Evolutionary conservation across 2,113 vertebrate genomes (phyloP), one percentile per base, ranked within the genome.

Genomic region (Oncorhynchus tshawytscha): DNA sequence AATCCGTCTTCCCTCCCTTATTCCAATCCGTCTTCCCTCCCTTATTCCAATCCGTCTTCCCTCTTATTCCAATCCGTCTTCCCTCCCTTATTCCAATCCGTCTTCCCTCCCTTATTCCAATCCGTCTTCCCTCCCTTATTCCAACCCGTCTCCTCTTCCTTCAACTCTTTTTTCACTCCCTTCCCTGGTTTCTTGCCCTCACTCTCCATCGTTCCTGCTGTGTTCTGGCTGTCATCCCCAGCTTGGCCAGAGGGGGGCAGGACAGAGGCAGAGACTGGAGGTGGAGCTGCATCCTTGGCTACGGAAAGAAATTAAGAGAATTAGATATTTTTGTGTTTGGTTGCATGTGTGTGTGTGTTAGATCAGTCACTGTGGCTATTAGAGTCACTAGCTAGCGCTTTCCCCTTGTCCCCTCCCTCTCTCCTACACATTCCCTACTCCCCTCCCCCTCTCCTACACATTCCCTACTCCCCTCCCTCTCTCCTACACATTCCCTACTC

Each of bases 191-290:
- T 86, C 74, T 64, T 78, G 1, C 16, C 31, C 59, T 70, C 64
- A 15, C 16, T 71, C 16, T 77, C 84, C 45, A 70, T 69, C 39
- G 54, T 24, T 22, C 54, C 74, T 15, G 65, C 66, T 4, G 71
- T 31, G 3, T 1, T 75, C 34, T 74, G 81, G 2, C 4, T 81
- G 87, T 66, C 16, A 20, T 85, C 72, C 64, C 70, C 78, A 65
- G 71, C 64, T 16, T 88, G 84, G 27, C 85, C 88, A 91, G 83
- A 66, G 15, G 90, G 54, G 72, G 83, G 88, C 51, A 27, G 16
- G 49, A 74, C 66, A 49, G 84, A 12, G 6, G 62, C 20, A 13
- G 75, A 78, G 60, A 70, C 31, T 0, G 77, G 25, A 9, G 22
- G 69, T 69, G 75, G 72, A 65, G 73, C 22, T 70, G 81, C 51